Percentiles rank a stretch among this genome's conserved stretches.
phyloP scores from a whole-genome alignment of 2,797 vertebrate species.

The Eulemur albifrons region DNA sequence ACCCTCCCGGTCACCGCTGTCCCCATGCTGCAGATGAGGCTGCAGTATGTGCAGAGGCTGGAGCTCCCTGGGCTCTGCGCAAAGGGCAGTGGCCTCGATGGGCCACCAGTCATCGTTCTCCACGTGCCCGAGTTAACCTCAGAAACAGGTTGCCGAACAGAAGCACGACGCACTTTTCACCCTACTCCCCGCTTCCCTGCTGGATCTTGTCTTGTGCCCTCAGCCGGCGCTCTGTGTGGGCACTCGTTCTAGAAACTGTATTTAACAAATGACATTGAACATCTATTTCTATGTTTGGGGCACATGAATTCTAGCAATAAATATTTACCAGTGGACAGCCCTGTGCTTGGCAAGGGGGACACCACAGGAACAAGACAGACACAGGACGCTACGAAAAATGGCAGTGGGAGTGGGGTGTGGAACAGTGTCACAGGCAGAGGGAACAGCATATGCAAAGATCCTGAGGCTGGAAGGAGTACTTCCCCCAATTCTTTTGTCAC shows the following conservation, averaged over 20 bases:
- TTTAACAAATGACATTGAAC: too few relatives aligned
- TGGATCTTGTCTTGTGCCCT: accelerated
- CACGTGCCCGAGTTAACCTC: too few relatives aligned
- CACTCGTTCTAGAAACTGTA: background rate
- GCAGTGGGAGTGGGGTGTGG: accelerated
- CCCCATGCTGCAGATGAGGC: accelerated
- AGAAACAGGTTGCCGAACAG: background rate
- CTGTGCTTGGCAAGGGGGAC: background rate
- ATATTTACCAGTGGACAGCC: background rate
- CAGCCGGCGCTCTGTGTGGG: background rate
- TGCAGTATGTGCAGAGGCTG: accelerated
- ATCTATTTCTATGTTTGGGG: background rate
- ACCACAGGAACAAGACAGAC: accelerated
- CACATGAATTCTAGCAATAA: background rate
- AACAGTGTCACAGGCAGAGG: background rate
- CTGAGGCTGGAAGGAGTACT: background rate
- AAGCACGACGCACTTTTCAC: accelerated
- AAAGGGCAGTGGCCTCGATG: accelerated
- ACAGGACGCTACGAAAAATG: accelerated
- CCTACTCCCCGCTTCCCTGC: accelerated
- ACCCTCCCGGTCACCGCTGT: background rate
- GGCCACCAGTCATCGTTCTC: background rate
- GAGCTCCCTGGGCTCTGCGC: background rate
- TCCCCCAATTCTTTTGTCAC: accelerated
- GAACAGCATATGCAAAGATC: background rate